Percentiles rank a stretch among this genome's conserved stretches.
Conservation (phyloP, 1,140 invertebrate species). For the Lutraria rhynchaena region DNA sequence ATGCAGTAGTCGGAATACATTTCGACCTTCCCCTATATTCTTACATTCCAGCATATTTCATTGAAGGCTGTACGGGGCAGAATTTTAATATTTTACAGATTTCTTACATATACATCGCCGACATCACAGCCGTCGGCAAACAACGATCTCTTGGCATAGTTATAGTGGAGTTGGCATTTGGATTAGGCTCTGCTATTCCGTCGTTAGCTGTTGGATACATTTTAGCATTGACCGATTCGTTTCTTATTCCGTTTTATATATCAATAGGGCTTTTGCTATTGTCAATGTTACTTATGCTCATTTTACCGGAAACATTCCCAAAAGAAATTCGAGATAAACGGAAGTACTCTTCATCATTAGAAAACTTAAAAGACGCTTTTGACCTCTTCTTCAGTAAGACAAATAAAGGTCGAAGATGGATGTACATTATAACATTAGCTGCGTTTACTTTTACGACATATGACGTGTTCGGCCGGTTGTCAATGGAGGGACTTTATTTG, state of each 20-base stretch:
- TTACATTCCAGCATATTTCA: slow-evolving; percentile 15
- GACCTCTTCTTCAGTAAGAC: slow-evolving; percentile 8
- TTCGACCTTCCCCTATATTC: slow-evolving; percentile 24
- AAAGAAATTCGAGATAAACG: slow-evolving; percentile 25
- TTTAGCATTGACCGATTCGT: slow-evolving; percentile 10
- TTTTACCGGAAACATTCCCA: slow-evolving; percentile 36
- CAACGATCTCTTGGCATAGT: slow-evolving; percentile 30
- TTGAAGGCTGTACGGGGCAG: slow-evolving; percentile 39
- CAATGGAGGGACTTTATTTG: slow-evolving; percentile 12
- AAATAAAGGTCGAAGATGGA: slow-evolving; percentile 32
- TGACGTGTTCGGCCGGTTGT: slow-evolving; percentile 3
- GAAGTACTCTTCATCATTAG: slow-evolving; percentile 23
- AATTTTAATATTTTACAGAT: slow-evolving; percentile 41
- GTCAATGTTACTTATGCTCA: slow-evolving; percentile 1
- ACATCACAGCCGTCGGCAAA: slow-evolving; percentile 25
- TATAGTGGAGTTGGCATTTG: slow-evolving; percentile 23
- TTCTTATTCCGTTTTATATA: slow-evolving; percentile 20
- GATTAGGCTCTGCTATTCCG: slow-evolving; percentile 1
- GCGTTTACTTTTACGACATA: slow-evolving; percentile 21
- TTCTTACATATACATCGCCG: slow-evolving; percentile 10
- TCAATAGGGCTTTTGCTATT: background rate
- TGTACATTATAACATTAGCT: slow-evolving; percentile 17
- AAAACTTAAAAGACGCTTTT: slow-evolving; percentile 33
- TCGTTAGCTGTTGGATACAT: slow-evolving; percentile 12
- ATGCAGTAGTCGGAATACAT: slow-evolving; percentile 18